These are phyloP conservation scores for Lasioglossum vierecki DNA, from an alignment of 2,888 invertebrate genomes.

Conservation along the genomic window DNA sequence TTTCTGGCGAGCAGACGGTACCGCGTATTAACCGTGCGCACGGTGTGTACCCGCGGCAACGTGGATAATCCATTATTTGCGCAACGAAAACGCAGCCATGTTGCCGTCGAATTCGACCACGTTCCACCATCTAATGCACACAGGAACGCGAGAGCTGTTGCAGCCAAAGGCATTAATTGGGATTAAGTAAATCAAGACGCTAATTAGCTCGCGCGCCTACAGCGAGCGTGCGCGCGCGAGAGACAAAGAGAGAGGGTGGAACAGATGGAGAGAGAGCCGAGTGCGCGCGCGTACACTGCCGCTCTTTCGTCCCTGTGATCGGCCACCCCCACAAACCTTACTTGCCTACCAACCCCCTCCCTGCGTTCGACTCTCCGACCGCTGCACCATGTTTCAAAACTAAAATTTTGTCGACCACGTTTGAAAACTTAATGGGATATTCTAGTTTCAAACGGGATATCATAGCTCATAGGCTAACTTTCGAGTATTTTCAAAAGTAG, in stretches of 20 bases:
- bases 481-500: too few species aligned
- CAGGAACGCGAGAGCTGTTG: conserved; percentile 66
- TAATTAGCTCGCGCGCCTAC: conserved; percentile 82
- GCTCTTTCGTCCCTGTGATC: conserved; percentile 30
- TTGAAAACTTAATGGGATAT: background rate
- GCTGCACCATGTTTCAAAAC: background rate
- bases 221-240: conserved; percentile 49
- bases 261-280: background rate
- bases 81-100: conserved; percentile 70
- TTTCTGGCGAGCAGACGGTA: conserved; percentile 27
- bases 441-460: background rate
- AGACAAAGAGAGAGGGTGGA: background rate
- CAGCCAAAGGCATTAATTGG: conserved; percentile 82
- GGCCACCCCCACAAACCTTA: conserved; percentile 59
- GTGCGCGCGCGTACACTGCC: conserved; percentile 36
- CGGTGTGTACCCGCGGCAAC: conserved; percentile 75
- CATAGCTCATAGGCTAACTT: too few species aligned
- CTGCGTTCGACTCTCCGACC: background rate
- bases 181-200: conserved; percentile 84
- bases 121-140: conserved; percentile 65
- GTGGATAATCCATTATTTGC: conserved; percentile 83
- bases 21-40: conserved; percentile 59
- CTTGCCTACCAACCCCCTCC: conserved; percentile 23
- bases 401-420: background rate
- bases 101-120: conserved; percentile 72